phyloP scores from a whole-genome alignment of 2,888 invertebrate genomes.

The Cryptus armator region DNA sequence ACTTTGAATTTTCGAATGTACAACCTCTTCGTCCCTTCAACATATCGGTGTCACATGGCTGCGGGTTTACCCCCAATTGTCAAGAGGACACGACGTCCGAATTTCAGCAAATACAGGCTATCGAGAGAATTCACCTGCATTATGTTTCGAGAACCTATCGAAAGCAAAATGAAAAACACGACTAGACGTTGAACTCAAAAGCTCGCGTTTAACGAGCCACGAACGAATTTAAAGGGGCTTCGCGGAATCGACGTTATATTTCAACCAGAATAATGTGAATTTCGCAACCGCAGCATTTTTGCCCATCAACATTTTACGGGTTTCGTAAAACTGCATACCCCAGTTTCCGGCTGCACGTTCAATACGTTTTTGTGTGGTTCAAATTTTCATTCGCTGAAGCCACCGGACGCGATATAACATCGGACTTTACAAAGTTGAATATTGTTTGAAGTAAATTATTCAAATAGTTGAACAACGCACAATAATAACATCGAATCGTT shows the following conservation, averaged over 20 bases:
- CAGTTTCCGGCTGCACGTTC: background rate
- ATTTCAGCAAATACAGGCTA: background rate
- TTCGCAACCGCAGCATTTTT: background rate
- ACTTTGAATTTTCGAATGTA: slow-evolving; percentile 24
- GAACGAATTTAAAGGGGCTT: background rate
- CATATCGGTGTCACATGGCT: background rate
- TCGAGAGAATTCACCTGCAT: background rate
- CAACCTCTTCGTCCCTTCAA: background rate
- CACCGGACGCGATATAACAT: background rate
- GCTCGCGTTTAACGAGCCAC: background rate
- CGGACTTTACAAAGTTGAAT: too few relatives aligned
- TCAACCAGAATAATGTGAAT: background rate
- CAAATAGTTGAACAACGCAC: too few relatives aligned
- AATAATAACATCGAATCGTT: too few relatives aligned
- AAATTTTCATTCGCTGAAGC: background rate
- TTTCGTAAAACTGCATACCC: background rate
- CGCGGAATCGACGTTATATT: background rate
- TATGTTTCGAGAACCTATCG: background rate
- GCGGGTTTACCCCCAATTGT: background rate
- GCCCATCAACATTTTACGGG: background rate
- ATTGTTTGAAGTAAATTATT: too few relatives aligned
- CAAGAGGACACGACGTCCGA: background rate
- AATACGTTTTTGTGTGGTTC: background rate
- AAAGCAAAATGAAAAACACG: background rate
- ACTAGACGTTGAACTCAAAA: background rate